A percentile compares a stretch with the other conserved stretches of the same genome.
These are phyloP conservation scores for Nomada ferruginata DNA, from an alignment of 2,888 invertebrate genomes.

Conservation along the genomic window DNA sequence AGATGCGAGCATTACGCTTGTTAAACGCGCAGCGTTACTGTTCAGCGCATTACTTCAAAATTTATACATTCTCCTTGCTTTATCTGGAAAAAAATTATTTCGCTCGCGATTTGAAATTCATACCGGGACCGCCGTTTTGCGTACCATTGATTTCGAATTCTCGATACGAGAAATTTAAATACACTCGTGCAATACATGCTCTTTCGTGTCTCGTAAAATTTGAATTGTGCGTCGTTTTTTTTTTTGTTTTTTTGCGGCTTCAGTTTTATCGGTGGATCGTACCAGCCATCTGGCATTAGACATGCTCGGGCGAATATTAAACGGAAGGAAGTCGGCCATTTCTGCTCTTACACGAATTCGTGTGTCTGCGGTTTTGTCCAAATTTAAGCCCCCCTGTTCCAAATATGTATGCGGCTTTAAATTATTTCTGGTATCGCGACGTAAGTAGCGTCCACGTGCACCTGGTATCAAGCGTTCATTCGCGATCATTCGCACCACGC, in stretches of 20 bases:
- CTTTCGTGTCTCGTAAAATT: background rate
- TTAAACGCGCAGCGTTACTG: background rate
- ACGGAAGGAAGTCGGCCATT: constrained; percentile 70
- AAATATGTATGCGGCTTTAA: background rate
- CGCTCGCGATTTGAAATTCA: too few relatives aligned
- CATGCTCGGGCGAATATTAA: constrained; percentile 57
- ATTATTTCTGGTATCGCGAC: background rate
- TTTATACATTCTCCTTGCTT: background rate
- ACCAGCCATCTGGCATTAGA: constrained; percentile 65
- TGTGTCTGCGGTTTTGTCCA: constrained; percentile 26
- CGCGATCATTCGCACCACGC: background rate
- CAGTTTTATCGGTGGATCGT: constrained; percentile 32
- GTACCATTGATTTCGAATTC: background rate
- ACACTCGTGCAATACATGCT: background rate
- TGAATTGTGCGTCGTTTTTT: background rate
- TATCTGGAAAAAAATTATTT: background rate
- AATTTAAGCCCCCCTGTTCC: background rate
- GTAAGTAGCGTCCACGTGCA: background rate
- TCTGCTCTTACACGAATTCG: constrained; percentile 42
- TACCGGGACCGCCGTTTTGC: background rate
- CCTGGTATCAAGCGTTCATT: background rate
- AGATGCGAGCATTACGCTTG: background rate
- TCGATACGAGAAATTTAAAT: background rate
- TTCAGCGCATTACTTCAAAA: background rate
- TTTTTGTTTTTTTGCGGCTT: background rate